Conservation (phyloP, 2,113 vertebrate species). For the Sylvilagus bachmani region DNA sequence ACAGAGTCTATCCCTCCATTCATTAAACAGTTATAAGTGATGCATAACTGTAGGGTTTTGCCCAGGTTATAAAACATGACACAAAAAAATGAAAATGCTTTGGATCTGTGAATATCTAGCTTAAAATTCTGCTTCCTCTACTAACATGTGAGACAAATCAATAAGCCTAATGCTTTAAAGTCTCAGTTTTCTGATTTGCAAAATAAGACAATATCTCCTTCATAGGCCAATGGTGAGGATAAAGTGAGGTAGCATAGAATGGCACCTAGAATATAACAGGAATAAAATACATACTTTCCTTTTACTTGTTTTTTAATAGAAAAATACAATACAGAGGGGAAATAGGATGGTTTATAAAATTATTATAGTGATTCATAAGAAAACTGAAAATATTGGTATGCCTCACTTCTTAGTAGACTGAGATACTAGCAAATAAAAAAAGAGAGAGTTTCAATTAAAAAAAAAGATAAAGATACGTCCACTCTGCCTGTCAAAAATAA, state of each 20-base stretch:
- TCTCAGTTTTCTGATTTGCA: neutral
- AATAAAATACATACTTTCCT: neutral
- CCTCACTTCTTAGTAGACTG: neutral
- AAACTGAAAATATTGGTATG: neutral
- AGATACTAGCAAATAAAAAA: neutral
- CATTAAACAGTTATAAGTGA: neutral
- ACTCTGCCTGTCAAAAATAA: no score
- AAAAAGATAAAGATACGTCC: neutral
- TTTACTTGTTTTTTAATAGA: neutral
- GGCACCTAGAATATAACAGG: neutral
- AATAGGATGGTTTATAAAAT: neutral
- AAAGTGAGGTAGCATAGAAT: neutral
- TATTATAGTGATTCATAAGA: neutral
- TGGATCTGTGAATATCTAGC: neutral
- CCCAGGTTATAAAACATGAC: neutral
- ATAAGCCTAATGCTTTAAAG: neutral
- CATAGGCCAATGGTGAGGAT: neutral
- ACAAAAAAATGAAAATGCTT: neutral
- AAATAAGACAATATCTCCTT: neutral
- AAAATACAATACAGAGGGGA: neutral
- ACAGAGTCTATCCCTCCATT: neutral
- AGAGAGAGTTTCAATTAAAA: neutral
- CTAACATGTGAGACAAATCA: neutral
- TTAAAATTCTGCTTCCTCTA: neutral
- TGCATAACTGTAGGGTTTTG: neutral